Evolutionary conservation across 2,113 vertebrate genomes (phyloP), one percentile per base, ranked within the genome.

Genomic region (Proteles cristata): DNA sequence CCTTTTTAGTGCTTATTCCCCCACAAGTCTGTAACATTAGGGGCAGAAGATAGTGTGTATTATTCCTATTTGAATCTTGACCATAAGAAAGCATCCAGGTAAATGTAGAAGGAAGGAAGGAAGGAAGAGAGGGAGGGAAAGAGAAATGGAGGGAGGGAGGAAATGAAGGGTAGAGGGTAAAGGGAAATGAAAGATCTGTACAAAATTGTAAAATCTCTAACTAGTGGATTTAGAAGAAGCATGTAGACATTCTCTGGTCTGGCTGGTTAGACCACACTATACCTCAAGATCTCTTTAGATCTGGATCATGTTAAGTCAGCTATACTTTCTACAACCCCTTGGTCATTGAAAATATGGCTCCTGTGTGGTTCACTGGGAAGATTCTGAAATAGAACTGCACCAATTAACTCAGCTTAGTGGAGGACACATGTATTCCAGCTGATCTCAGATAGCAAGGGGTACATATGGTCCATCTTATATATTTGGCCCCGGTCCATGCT

Each of bases 401-500:
- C 45, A 26, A 8, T 93, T 85, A 63, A 5, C 12, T 83, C 76
- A 74, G 4, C 16, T 55, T 80, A 95, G n/a, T 50, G 50, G 33
- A 84, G 19, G 53, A 77, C 4, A n/a, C 11, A 93, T 76, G 92
- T 69, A 73, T 76, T 17, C 23, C 55, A 50, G 0, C 23, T 73
- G 74, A 48, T 69, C 48, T 95, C 73, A 66, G 87, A 25, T 68
- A 84, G 84, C 11, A 83, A 83, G 65, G 4, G 23, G 25, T 93
- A 82, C 92, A 26, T n/a, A 43, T 33, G 33, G 14, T 63, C 17
- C 84, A 4, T 86, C 4, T 0, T 26, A 61, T 93, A 93, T 93
- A 96, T 95, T 55, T 82, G 88, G 33, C 66, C 71, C 33, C 90
- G 45, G 1, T 95, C 95, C 84, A 87, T 97, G 81, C 43, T 8